Evolutionary conservation across 1,140 invertebrate species (phyloP), one percentile per base, ranked within the genome.

Genomic region (Drosophila tsacasi): DNA sequence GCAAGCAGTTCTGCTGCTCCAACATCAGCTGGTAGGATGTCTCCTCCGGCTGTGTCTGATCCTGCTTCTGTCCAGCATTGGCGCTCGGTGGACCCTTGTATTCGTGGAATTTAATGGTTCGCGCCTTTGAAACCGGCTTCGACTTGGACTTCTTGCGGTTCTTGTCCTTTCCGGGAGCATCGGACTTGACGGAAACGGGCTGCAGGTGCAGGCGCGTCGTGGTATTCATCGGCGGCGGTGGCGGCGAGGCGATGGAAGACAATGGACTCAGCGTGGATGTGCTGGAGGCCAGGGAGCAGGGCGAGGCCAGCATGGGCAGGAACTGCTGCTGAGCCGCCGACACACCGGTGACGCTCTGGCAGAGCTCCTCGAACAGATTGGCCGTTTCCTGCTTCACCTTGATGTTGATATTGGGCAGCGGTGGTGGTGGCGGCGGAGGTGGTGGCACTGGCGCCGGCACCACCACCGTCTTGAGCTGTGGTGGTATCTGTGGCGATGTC

Each of bases 61-160:
- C 91, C 42, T 93, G 92, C 3, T 94, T 94, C 39, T 95, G 94
- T 82, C 98, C 97, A 89, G 98, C 95, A 17, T 57, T 57, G 23
- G 97, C 97, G 94, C 97, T 99, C 62, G 98, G 98, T 44, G 98
- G 98, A 59, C 98, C 98, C 94, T 99, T 99, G 93, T 99, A 99
- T 93, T 99, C 98, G 93, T 99, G 98, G 93, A 99, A 99, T 94
- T 99, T 99, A 69, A 99, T 98, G 46, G 96, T 97, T 68, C 97
- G 96, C 3, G 97, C 95, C 93, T 99, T 99, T 0, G 96, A 95
- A 67, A 95, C 94, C 7, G 96, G 95, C 90, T 97, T 97, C 32
- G 95, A 96, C 93, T 99, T 98, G n/a, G 95, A 96, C 93, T 98
- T 98, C 93, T 98, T 98, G 47, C 96, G 94, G 83, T 97, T 97